Conservation (phyloP, 2,113 vertebrate species). For the Istiophorus platypterus region DNA sequence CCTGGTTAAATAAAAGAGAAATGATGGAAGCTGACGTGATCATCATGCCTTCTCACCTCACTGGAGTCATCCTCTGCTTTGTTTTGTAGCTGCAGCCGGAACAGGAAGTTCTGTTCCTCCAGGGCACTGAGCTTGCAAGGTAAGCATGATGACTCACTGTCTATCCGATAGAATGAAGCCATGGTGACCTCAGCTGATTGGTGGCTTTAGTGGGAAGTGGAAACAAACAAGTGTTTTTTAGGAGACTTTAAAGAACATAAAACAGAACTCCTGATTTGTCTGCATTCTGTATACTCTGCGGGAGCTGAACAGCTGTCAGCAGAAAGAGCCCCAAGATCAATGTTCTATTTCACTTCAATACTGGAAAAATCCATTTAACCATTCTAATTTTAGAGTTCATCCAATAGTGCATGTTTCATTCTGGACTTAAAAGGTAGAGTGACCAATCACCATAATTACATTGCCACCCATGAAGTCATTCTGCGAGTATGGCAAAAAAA, state of each 20-base stretch:
- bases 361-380: too few species aligned
- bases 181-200: conserved; percentile 90
- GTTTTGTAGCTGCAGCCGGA: conserved; percentile 88
- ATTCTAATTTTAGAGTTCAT: too few species aligned
- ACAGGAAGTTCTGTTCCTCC: conserved; percentile 93
- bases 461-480: too few species aligned
- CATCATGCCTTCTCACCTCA: conserved; percentile 85
- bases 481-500: too few species aligned
- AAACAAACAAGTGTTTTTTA: not conserved
- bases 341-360: not conserved
- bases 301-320: too few species aligned
- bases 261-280: not conserved
- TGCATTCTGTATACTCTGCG: too few species aligned
- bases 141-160: conserved; percentile 80
- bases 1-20: not conserved
- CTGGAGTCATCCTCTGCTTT: conserved; percentile 86
- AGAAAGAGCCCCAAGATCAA: not conserved
- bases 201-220: conserved; percentile 80
- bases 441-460: too few species aligned
- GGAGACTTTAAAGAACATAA: not conserved
- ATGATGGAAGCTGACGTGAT: not conserved
- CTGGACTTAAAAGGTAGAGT: too few species aligned
- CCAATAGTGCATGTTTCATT: too few species aligned
- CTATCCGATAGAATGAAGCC: conserved; percentile 89
- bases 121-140: conserved; percentile 88